Evolutionary conservation across 2,113 vertebrate genomes (phyloP).

Genomic region (Geococcyx californianus): DNA sequence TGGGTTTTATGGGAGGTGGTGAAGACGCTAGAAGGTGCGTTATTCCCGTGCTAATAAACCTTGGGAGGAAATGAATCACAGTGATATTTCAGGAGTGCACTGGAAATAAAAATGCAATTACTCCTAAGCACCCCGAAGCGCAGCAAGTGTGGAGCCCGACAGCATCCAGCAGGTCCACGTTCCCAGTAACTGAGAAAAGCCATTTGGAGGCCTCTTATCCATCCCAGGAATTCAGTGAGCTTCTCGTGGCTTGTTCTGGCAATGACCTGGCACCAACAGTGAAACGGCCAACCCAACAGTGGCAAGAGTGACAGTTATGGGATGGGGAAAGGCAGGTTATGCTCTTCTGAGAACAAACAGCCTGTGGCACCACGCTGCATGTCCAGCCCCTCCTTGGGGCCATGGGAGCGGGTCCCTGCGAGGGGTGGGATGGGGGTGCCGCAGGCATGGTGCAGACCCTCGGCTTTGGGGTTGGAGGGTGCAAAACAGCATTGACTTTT

Average conservation of each 20-base stretch:
- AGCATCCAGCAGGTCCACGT: background rate
- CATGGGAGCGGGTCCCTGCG: background rate
- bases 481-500: fast-evolving
- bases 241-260: background rate
- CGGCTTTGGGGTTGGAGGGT: background rate
- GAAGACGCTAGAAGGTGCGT: fast-evolving
- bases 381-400: background rate
- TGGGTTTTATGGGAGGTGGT: background rate
- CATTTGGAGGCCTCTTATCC: background rate
- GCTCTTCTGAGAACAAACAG: background rate
- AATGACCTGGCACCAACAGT: background rate
- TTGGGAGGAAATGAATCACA: background rate
- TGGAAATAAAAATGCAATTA: background rate
- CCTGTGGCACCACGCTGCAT: background rate
- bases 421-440: background rate
- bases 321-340: background rate
- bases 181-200: background rate
- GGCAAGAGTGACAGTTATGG: background rate
- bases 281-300: background rate
- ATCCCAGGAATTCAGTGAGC: no score
- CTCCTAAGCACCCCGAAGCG: fast-evolving
- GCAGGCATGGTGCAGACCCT: fast-evolving
- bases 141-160: background rate
- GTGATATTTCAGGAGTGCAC: background rate
- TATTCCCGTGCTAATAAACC: background rate